Base-by-base conservation (phyloP, 2,113 vertebrate genomes). In the Sprattus sprattus region DNA sequence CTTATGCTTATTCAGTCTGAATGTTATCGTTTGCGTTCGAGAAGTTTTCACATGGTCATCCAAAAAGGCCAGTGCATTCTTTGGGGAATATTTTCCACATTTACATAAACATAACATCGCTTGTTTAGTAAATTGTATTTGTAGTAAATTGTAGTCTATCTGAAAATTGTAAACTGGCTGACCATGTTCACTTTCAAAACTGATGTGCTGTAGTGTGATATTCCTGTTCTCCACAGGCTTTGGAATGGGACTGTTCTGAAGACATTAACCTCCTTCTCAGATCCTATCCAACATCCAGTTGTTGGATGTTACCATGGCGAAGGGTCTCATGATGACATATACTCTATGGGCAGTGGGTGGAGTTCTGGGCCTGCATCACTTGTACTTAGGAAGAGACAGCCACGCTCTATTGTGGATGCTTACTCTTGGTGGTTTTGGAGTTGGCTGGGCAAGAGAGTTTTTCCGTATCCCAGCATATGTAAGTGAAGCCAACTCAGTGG, bases 401-500 rank as follows among this genome's bases (percentile, higher is more conserved):
- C 97, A 98, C 8, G 97, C 97, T 1, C 93, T 98, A 83, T 90
- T 99, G 44, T 97, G 97, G 96, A 95, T 98, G 93, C 88, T 99
- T 45, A 97, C 97, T 0, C 86, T 98, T 81, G 97, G 97, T 0
- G 97, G 97, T 0, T 97, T 97, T 85, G 96, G 96, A 0, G 86
- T 96, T 0, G 97, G 96, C 10, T 99, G 97, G 97, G 91, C 95
- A 78, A 94, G 95, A 92, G 97, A 98, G 18, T 84, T 96, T 86
- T 90, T 96, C 92, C 95, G 96, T 84, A 95, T 99, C 45, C 97
- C 96, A 6, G 89, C 92, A 10, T 97, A 97, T 86, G 97, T 99
- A n/a, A 89, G 89, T 0, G 90, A 95, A 0, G 95, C 96, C 89
- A 96, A 96, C 85, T 88, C 84, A 83, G 88, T 90, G 9, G 81